These are phyloP conservation scores for Oreonectes daqikongensis DNA, from an alignment of 2,797 vertebrate genomes.

Conservation along the genomic window DNA sequence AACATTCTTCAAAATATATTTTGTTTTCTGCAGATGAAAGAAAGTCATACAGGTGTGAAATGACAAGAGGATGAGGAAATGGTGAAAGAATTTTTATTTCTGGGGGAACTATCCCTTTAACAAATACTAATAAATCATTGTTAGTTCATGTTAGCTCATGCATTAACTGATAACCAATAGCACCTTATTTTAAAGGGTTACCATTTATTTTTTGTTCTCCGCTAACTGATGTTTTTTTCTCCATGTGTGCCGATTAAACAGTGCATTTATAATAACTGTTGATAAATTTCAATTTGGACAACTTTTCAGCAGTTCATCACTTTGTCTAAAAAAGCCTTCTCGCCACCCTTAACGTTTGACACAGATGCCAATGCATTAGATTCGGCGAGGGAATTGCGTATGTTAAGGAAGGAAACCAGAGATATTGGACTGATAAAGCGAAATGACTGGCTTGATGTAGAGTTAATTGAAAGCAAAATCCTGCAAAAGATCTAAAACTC, in stretches of 20 bases:
- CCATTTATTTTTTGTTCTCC: background rate
- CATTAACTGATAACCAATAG: too few species aligned
- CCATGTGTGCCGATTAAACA: background rate
- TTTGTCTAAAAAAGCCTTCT: constrained; percentile 2
- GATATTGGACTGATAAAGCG: constrained; percentile 70
- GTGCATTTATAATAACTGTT: background rate
- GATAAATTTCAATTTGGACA: background rate
- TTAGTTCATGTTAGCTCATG: too few species aligned
- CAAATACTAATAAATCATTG: too few species aligned
- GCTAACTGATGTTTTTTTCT: constrained; percentile 28
- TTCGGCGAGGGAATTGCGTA: background rate
- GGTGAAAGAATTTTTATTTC: too few species aligned
- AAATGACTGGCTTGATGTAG: constrained; percentile 76
- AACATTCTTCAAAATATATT: too few species aligned
- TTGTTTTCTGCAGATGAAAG: too few species aligned
- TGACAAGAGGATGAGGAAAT: too few species aligned
- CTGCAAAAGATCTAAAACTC: constrained; percentile 76
- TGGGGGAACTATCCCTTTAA: too few species aligned
- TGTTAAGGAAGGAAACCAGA: constrained; percentile 59
- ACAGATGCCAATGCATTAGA: constrained; percentile 26
- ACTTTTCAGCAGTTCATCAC: background rate
- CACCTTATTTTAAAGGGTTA: background rate
- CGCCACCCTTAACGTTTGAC: background rate
- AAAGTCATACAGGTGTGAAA: too few species aligned
- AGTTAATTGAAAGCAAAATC: constrained; percentile 79